Evolutionary conservation across 1,140 invertebrate species (phyloP), one percentile per base, ranked within the genome.

Genomic region (Drosophila nigromelanica): DNA sequence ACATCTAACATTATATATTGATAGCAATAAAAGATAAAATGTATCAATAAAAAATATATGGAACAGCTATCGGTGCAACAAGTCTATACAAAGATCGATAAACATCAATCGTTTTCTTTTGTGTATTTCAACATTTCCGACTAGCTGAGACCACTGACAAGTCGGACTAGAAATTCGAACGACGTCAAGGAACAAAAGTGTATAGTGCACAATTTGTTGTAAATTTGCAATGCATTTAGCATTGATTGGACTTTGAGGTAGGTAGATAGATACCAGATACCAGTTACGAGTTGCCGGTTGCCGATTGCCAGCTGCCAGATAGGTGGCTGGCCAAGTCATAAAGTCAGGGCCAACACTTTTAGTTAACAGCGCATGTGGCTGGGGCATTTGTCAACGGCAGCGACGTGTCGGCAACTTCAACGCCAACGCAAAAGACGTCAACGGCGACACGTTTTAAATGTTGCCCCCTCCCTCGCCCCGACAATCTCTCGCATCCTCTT

Each of bases 381-480:
- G 76, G 70, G 42, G 72, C 83, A 89, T 87, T 87, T 87, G 83
- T 89, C 83, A 87, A 83, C 79, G 79, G 79, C 85, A 77, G 83
- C 83, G 62, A 75, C 60, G 61, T 75, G 82, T 82, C 82, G 82
- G 83, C 83, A 72, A 87, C 83, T 80, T 87, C 79, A 89, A 89
- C 83, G 83, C 83, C 83, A 83, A 87, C 83, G 80, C 83, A 69
- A 14, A 56, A 60, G 45, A 68, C 66, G 69, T 76, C 66, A 61
- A 66, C 61, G 55, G 47, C 40, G 63, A 48, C 69, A 61, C 74
- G 79, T 79, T 76, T 76, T 73, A 87, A 87, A 76, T 82, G 78
- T 33, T 69, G 68, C 51, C 43, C 40, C 47, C 66, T 30, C 50
- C 33, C 50, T 0, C 52, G 11, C 18, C 15, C 42, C 2, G 43